These are phyloP conservation scores for Sycobia sp. DNA, from an alignment of 1,140 invertebrate species.

Conservation along the genomic window DNA sequence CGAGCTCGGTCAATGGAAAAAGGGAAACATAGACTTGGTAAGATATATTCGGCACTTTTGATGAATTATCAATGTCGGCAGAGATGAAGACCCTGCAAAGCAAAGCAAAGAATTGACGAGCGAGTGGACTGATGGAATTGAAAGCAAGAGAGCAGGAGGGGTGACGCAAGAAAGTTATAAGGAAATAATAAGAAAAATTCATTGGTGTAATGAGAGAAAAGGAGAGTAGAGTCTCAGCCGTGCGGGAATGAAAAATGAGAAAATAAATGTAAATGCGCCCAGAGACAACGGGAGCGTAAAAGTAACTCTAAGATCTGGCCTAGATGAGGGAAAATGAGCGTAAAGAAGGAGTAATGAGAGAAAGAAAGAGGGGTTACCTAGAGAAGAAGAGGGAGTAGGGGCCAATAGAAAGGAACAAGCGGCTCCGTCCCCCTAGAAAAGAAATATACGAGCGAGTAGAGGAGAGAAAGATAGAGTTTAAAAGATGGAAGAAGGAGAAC, in stretches of 20 bases:
- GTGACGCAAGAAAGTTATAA: constrained; percentile 6
- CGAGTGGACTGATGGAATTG: too few species aligned
- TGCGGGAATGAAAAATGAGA: constrained; percentile 13
- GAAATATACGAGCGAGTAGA: constrained; percentile 9
- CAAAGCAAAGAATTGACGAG: background rate
- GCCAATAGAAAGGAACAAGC: too few species aligned
- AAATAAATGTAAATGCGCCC: constrained; percentile 26
- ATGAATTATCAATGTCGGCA: constrained; percentile 9
- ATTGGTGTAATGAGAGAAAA: constrained; percentile 23
- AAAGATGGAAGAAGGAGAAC: constrained; percentile 11
- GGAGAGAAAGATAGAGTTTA: background rate
- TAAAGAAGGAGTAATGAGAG: constrained; percentile 24
- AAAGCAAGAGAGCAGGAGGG: constrained; percentile 11
- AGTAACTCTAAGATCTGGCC: constrained; percentile 29
- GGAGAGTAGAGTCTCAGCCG: background rate
- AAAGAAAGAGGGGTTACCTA: background rate
- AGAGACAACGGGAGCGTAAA: constrained; percentile 3
- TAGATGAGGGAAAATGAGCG: constrained; percentile 21
- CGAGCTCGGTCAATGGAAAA: background rate
- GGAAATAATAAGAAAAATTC: constrained; percentile 35
- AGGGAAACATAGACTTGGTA: constrained; percentile 9
- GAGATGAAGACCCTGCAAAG: too few species aligned
- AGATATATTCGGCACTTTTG: constrained; percentile 29
- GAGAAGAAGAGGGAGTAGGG: background rate
- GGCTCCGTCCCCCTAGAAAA: constrained; percentile 5